Conservation (phyloP, 1,140 invertebrate genomes). For the Anoplophora glabripennis region DNA sequence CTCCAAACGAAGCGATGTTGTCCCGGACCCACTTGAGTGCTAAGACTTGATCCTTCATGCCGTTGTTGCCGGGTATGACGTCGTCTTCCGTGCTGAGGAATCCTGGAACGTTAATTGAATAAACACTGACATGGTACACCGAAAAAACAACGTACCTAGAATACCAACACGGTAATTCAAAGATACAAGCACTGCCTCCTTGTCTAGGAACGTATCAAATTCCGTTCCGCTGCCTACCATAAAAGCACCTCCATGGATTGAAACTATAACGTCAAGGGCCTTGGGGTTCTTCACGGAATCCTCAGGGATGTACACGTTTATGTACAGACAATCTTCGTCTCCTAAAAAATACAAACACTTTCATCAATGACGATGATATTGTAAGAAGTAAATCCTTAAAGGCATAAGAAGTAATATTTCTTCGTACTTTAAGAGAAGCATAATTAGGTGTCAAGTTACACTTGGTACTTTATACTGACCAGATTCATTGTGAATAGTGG, state of each 20-base stretch:
- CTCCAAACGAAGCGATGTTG: constrained; percentile 60
- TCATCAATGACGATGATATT: too few relatives aligned
- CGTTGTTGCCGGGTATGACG: constrained; percentile 53
- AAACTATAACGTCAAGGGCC: constrained; percentile 45
- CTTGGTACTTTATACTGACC: too few relatives aligned
- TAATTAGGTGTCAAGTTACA: too few relatives aligned
- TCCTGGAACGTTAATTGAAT: constrained; percentile 20
- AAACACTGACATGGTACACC: too few relatives aligned
- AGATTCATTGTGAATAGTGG: too few relatives aligned
- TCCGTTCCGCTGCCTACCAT: constrained; percentile 52
- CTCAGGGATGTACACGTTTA: constrained; percentile 49
- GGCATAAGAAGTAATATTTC: too few relatives aligned
- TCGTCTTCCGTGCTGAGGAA: constrained; percentile 43
- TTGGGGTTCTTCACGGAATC: constrained; percentile 41
- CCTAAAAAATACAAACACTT: too few relatives aligned
- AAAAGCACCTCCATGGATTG: constrained; percentile 61
- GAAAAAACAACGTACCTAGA: constrained; percentile 48
- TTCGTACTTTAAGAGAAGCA: too few relatives aligned
- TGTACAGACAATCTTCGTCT: constrained; percentile 54
- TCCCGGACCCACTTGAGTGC: constrained; percentile 59
- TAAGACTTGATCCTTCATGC: constrained; percentile 60
- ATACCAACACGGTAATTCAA: constrained; percentile 64
- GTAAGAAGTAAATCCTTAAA: too few relatives aligned
- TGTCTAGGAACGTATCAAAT: constrained; percentile 47
- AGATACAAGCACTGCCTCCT: constrained; percentile 58